Evolutionary conservation across 2,888 invertebrate genomes (phyloP).

Genomic region (Drosophila robusta): DNA sequence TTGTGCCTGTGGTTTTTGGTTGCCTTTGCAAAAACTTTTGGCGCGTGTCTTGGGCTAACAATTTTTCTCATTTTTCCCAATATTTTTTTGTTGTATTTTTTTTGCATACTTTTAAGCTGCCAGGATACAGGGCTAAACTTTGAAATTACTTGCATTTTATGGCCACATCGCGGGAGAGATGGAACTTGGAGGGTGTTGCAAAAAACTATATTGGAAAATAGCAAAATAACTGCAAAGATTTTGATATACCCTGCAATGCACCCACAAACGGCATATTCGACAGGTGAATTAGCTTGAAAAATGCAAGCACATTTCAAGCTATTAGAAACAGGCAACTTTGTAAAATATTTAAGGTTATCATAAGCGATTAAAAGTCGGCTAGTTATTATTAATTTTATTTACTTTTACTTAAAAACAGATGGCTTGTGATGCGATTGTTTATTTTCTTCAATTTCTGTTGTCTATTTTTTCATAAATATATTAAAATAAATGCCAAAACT

Average conservation of each 20-base stretch:
- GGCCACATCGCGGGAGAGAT: constrained; percentile 4
- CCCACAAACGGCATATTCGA: too few species aligned
- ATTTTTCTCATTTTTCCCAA: constrained; percentile 36
- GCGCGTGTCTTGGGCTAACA: constrained; percentile 71
- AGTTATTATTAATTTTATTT: too few species aligned
- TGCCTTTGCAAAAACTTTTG: constrained; percentile 55
- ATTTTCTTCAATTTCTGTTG: too few species aligned
- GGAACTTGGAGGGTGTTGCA: constrained; percentile 17
- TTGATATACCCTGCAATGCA: constrained; percentile 6
- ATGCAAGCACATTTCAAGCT: too few species aligned
- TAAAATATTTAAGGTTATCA: too few species aligned
- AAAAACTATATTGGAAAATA: constrained; percentile 53
- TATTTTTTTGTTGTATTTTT: constrained; percentile 10
- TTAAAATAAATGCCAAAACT: too few species aligned
- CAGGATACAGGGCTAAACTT: constrained; percentile 59
- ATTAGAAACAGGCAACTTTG: too few species aligned
- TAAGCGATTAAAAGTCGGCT: neutral
- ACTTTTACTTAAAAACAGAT: too few species aligned
- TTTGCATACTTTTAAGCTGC: constrained; percentile 60
- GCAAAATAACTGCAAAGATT: constrained; percentile 35
- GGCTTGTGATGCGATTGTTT: too few species aligned
- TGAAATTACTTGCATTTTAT: constrained; percentile 76
- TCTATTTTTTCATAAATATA: too few species aligned
- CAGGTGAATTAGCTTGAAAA: too few species aligned
- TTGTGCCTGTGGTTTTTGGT: constrained; percentile 69